Percentiles rank a stretch among this genome's conserved stretches.
These are phyloP conservation scores for Macrotrachela quadricornifera DNA, from an alignment of 1,140 invertebrate genomes.

Conservation along the genomic window DNA sequence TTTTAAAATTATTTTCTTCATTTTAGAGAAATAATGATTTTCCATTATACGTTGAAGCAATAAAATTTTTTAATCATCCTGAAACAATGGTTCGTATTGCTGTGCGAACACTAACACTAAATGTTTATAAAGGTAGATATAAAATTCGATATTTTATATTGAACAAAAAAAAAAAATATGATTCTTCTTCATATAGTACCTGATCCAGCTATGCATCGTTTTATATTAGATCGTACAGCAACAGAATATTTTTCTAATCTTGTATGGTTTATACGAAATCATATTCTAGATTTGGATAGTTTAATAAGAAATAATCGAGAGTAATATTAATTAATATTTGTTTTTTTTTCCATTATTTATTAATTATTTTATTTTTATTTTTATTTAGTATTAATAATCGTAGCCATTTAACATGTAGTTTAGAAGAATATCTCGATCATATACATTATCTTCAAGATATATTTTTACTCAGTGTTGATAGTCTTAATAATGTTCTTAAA, in stretches of 20 bases:
- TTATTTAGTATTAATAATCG: constrained; percentile 1
- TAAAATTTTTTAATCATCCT: constrained; percentile 94
- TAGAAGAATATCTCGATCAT: constrained; percentile 90
- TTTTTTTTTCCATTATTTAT: neutral
- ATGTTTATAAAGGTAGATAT: constrained; percentile 53
- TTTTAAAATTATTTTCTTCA: neutral
- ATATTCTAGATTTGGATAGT: constrained; percentile 72
- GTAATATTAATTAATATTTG: neutral
- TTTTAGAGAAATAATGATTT: constrained; percentile 43
- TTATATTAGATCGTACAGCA: constrained; percentile 80
- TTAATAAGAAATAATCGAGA: too few relatives aligned
- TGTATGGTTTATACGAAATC: constrained; percentile 97
- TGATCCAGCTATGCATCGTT: constrained; percentile 61
- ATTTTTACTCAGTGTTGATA: constrained; percentile 64
- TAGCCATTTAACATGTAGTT: constrained; percentile 57
- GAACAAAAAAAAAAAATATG: neutral
- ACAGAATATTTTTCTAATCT: constrained; percentile 93
- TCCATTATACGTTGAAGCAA: constrained; percentile 90
- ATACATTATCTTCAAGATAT: constrained; percentile 95
- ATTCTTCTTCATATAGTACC: neutral
- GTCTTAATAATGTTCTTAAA: constrained; percentile 79
- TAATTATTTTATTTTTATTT: neutral
- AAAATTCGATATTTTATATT: neutral
- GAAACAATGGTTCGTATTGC: constrained; percentile 98
- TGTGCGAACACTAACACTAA: constrained; percentile 81